Percentiles rank a stretch among this genome's conserved stretches.
These are phyloP conservation scores for Aselliscus stoliczkanus DNA, from an alignment of 2,797 vertebrate species.

Conservation along the genomic window DNA sequence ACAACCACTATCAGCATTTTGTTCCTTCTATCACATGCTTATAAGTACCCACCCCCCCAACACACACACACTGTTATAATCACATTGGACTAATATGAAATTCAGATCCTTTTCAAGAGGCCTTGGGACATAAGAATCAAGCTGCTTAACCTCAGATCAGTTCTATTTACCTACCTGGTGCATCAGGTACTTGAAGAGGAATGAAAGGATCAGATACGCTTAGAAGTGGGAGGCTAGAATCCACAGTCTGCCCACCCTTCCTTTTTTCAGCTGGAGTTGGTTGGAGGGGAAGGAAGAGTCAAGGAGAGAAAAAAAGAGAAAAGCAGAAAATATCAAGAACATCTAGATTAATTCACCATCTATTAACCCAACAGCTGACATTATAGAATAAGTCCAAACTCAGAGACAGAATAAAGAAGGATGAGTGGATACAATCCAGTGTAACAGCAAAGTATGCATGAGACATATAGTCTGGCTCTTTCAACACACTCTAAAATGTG, in stretches of 20 bases:
- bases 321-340: constrained; percentile 63
- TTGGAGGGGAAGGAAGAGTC: background rate
- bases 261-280: constrained; percentile 84
- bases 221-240: constrained; percentile 85
- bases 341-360: constrained; percentile 30
- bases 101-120: background rate
- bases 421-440: background rate
- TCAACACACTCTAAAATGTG: background rate
- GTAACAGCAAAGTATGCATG: background rate
- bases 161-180: constrained; percentile 84
- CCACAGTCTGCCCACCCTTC: constrained; percentile 84
- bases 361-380: constrained; percentile 19
- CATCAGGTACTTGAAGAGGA: constrained; percentile 86
- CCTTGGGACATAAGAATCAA: background rate
- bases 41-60: background rate
- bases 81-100: background rate
- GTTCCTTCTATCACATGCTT: background rate
- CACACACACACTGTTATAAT: background rate
- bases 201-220: constrained; percentile 88
- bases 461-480: background rate
- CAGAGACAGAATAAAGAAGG: background rate
- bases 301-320: constrained; percentile 45
- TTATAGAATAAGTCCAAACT: background rate
- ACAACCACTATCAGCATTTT: background rate
- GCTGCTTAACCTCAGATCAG: background rate